phyloP scores from a whole-genome alignment of 2,797 vertebrate genomes.

The Masticophis lateralis region DNA sequence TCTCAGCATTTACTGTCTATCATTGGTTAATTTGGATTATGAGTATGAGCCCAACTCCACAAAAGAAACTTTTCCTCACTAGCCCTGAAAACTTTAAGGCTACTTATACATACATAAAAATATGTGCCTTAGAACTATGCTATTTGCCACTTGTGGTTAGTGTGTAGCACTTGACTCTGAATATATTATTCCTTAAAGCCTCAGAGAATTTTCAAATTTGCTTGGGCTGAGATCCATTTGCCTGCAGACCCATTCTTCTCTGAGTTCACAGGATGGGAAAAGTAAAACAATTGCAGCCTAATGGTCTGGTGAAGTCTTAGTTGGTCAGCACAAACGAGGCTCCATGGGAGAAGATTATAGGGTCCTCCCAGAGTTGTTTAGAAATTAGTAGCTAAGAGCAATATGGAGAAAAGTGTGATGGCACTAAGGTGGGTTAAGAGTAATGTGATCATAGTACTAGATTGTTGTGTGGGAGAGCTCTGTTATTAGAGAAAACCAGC shows the following conservation, averaged over 20 bases:
- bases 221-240: background rate
- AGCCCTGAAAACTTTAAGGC: background rate
- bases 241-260: background rate
- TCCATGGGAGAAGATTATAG: background rate
- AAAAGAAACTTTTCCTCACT: background rate
- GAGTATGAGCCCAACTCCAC: background rate
- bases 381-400: background rate
- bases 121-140: background rate
- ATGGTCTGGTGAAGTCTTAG: background rate
- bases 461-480: background rate
- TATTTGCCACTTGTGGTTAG: background rate
- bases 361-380: background rate
- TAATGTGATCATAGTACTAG: background rate
- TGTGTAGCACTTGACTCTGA: background rate
- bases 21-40: slow-evolving; percentile 23
- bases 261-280: background rate
- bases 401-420: background rate
- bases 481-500: background rate
- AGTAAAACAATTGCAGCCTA: background rate
- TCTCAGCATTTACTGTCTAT: background rate
- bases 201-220: background rate
- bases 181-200: background rate
- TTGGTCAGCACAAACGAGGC: background rate
- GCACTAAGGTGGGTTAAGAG: background rate
- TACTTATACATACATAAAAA: background rate